Conservation (phyloP, 2,113 vertebrate species). For the Tragelaphus strepsiceros region DNA sequence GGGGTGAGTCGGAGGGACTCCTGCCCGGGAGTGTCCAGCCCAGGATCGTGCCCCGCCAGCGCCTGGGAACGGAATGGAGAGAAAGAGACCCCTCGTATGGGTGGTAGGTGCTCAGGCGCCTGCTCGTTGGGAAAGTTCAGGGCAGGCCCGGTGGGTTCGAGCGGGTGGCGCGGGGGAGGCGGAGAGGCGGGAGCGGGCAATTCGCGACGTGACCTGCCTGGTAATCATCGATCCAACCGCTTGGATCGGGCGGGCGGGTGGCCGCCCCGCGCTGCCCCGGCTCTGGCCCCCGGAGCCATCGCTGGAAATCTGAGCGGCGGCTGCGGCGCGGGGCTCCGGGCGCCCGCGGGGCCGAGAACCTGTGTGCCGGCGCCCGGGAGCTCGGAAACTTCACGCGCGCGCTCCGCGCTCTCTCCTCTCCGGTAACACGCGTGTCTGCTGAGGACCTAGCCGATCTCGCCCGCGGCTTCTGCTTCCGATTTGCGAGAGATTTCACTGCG, state of each 20-base stretch:
- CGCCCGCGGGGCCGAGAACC: neutral
- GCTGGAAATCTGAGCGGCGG: neutral
- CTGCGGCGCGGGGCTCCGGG: neutral
- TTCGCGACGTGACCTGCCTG: neutral
- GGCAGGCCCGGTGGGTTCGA: neutral
- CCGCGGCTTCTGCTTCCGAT: rapidly evolving
- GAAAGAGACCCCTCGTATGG: neutral
- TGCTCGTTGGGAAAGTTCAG: neutral
- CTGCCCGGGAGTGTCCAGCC: rapidly evolving
- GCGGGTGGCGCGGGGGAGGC: neutral
- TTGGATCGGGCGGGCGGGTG: neutral
- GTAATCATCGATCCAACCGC: neutral
- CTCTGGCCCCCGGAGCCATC: neutral
- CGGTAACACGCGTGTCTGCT: neutral
- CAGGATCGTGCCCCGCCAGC: neutral
- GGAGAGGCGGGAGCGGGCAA: neutral
- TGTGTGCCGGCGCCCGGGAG: neutral
- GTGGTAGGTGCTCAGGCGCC: neutral
- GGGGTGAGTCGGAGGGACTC: neutral
- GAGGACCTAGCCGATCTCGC: too few species aligned
- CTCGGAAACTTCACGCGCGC: rapidly evolving
- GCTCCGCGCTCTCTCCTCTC: neutral
- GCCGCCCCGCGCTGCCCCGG: neutral
- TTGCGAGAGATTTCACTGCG: rapidly evolving
- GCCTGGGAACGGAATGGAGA: neutral